A percentile compares a stretch with the other conserved stretches of the same genome.
phyloP scores from a whole-genome alignment of 2,797 vertebrate genomes.

The Notolepis coatsorum region DNA sequence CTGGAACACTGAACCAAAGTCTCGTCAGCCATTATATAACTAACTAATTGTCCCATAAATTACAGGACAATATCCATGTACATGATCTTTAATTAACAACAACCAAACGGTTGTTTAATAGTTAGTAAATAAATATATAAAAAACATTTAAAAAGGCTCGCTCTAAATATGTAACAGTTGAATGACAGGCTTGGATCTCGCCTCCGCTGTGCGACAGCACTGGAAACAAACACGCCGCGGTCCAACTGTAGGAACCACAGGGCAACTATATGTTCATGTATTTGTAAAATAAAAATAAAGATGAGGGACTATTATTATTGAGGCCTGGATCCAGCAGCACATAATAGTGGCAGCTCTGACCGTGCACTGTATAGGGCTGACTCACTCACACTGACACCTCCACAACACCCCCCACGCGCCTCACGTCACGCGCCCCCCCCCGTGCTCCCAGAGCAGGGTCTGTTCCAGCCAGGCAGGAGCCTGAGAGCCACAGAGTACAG shows the following conservation, averaged over 20 bases:
- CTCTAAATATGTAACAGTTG: slow-evolving; percentile 15
- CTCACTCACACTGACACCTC: slow-evolving; percentile 66
- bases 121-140: background rate
- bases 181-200: slow-evolving; percentile 23
- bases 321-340: no score
- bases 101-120: slow-evolving; percentile 29
- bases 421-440: slow-evolving; percentile 46
- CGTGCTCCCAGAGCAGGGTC: slow-evolving; percentile 31
- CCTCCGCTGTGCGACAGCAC: no score
- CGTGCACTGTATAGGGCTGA: background rate
- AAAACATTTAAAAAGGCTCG: slow-evolving; percentile 24
- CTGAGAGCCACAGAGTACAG: slow-evolving; percentile 50
- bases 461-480: slow-evolving; percentile 47
- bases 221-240: no score
- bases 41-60: slow-evolving; percentile 37
- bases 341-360: no score
- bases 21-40: slow-evolving; percentile 31
- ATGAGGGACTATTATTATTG: no score
- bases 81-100: no score
- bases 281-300: no score
- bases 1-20: slow-evolving; percentile 60
- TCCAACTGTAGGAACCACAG: no score
- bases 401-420: slow-evolving; percentile 63
- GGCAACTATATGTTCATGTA: no score
- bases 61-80: slow-evolving; percentile 24